A percentile compares a stretch with the other conserved stretches of the same genome.
Evolutionary conservation across 2,113 vertebrate species (phyloP).

Genomic region (Sceloporus tristichus): DNA sequence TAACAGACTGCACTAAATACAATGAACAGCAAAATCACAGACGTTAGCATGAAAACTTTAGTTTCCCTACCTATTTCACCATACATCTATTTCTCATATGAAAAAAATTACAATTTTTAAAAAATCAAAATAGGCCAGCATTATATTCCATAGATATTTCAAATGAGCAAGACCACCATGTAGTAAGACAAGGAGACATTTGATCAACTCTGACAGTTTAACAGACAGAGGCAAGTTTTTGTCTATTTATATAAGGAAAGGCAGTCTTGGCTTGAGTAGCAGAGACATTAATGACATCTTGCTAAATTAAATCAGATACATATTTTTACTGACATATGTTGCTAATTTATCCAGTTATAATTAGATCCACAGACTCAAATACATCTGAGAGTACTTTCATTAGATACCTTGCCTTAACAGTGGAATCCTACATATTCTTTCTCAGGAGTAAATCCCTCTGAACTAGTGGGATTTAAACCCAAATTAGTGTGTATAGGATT

Average conservation of each 20-base stretch:
- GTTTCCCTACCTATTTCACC: fast-evolving
- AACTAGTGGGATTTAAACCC: neutral
- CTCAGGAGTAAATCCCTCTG: neutral
- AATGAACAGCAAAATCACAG: neutral
- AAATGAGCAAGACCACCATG: neutral
- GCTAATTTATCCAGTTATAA: neutral
- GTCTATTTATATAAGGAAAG: neutral
- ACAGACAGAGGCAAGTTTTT: neutral
- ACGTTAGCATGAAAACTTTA: fast-evolving
- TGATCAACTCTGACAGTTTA: neutral
- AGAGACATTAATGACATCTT: constrained; percentile 18
- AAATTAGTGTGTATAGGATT: neutral
- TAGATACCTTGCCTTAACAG: neutral
- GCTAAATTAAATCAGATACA: constrained; percentile 10
- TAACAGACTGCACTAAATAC: neutral
- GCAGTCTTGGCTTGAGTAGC: neutral
- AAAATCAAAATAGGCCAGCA: neutral
- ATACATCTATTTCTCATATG: neutral
- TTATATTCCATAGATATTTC: neutral
- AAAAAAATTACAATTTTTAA: neutral
- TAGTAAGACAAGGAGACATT: neutral
- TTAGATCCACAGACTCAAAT: neutral
- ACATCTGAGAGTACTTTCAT: neutral
- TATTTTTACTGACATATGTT: constrained; percentile 43
- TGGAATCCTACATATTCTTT: neutral